Conservation (phyloP, 2,888 invertebrate genomes). For the Formica aserva region DNA sequence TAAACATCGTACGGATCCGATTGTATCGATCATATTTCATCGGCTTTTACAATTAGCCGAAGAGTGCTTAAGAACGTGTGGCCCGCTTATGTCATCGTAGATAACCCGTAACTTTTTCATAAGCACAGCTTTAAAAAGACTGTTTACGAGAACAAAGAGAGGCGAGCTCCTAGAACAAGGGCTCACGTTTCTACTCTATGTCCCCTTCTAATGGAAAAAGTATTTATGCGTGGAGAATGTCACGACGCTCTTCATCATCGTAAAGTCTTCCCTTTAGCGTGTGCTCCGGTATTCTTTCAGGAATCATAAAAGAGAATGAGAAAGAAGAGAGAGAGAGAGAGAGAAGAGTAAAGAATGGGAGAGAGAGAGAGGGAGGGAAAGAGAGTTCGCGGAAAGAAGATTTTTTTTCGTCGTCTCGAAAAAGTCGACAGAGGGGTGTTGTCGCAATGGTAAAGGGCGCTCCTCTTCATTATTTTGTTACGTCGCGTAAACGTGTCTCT, state of each 20-base stretch:
- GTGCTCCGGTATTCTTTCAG: conserved; percentile 41
- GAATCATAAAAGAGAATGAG: conserved; percentile 38
- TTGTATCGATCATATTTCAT: conserved; percentile 32
- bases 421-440: conserved; percentile 36
- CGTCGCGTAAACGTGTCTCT: conserved; percentile 74
- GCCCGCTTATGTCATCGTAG: conserved; percentile 10
- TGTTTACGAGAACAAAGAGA: conserved; percentile 49
- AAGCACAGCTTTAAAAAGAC: conserved; percentile 38
- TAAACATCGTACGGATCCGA: conserved; percentile 20
- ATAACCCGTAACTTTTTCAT: conserved; percentile 45
- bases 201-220: conserved; percentile 50
- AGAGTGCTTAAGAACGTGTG: conserved; percentile 28
- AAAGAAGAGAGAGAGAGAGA: background rate
- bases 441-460: conserved; percentile 49
- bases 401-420: conserved; percentile 30
- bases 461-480: conserved; percentile 80
- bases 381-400: conserved; percentile 7
- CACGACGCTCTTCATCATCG: conserved; percentile 55
- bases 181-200: conserved; percentile 51
- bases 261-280: conserved; percentile 48
- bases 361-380: background rate
- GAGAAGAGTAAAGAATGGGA: background rate
- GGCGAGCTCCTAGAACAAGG: conserved; percentile 46
- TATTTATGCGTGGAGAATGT: conserved; percentile 57
- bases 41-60: background rate